Conservation (phyloP, 2,888 invertebrate genomes). For the Limnephilus lunatus region DNA sequence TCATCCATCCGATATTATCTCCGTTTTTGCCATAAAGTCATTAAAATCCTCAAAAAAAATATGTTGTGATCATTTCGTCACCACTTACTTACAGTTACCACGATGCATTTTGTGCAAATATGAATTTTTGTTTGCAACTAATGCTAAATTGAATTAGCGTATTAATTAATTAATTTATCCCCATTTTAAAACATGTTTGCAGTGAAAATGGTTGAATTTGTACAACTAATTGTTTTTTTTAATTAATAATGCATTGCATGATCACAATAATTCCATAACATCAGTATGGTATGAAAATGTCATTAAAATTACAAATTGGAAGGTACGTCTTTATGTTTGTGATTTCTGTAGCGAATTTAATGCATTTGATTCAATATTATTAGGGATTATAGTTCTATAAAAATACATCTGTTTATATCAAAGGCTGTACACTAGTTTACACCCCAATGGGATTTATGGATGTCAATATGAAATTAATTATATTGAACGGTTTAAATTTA, state of each 20-base stretch:
- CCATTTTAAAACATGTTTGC: neutral
- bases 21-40: neutral
- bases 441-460: no score
- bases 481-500: neutral
- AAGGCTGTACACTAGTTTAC: no score
- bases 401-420: neutral
- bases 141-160: neutral
- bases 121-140: neutral
- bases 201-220: neutral
- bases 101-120: neutral
- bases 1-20: neutral
- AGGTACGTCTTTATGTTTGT: neutral
- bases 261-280: neutral
- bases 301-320: neutral
- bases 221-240: neutral
- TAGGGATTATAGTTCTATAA: neutral
- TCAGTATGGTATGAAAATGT: neutral
- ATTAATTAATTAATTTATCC: neutral
- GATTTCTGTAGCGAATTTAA: neutral
- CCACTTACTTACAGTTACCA: neutral
- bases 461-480: neutral
- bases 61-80: neutral
- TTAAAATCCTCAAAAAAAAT: neutral
- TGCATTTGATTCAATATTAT: neutral
- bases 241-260: neutral